Evolutionary conservation across 2,888 invertebrate genomes (phyloP), one percentile per base, ranked within the genome.

Genomic region (Himalopsyche tibetana): DNA sequence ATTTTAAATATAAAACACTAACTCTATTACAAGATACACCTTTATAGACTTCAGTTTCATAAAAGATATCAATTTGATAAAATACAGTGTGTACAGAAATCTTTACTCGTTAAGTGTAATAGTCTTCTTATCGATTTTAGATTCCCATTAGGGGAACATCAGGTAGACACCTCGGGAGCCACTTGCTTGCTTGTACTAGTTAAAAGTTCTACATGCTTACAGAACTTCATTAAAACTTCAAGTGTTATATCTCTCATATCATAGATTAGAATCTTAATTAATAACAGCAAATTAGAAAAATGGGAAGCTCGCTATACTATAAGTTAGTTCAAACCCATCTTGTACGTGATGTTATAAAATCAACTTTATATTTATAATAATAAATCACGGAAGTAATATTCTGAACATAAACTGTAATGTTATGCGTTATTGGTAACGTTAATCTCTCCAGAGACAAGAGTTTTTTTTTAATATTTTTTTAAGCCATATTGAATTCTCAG

Each of bases 61-160:
- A 19, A 63, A 19, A 19, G 28, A 63, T 63, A 63, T 19, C 63
- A 63, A 19, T 63, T 63, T 51, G 51, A 51, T 51, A 15, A 51
- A 51, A 12, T 2, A 15, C 51, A 51, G 3, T 51, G 5, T 38
- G 36, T 36, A 11, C 38, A 74, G 74, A 74, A 74, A 74, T 74
- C 19, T 74, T 38, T 36, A 74, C 74, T 15, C 36, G 74, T 74
- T 11, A 38, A 74, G 5, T 4, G 36, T 74, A 74, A 74, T 74
- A 12, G 74, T 4, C 3, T 36, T 5, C 38, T 28, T 74, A 74
- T 74, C 74, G 74, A 74, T 74, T 38, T 74, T 12, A 38, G 36
- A 74, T 36, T 74, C 74, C 74, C 36, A 74, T 74, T 74, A 74
- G 74, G 5, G 12, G 74, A 74, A 74, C 74, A 74, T 36, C 74